phyloP scores from a whole-genome alignment of 1,140 invertebrate genomes.

The Phocides pigmalion region DNA sequence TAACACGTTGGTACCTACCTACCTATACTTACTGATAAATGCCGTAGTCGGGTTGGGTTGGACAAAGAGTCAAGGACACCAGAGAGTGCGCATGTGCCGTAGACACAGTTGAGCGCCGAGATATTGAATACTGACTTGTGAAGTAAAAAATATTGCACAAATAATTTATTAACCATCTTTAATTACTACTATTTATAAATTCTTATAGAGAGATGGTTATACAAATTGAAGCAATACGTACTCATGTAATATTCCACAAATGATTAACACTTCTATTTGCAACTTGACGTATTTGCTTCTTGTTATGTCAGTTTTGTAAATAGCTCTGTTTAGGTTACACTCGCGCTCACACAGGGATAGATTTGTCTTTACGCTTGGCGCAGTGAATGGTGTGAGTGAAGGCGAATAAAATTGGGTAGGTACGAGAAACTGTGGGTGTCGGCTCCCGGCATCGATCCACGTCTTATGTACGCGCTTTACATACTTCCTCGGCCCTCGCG shows the following conservation, averaged over 20 bases:
- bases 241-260: slow-evolving; percentile 17
- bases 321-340: slow-evolving; percentile 28
- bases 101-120: slow-evolving; percentile 29
- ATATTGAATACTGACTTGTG: slow-evolving; percentile 51
- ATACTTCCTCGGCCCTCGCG: slow-evolving; percentile 68
- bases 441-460: slow-evolving; percentile 72
- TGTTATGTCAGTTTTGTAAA: slow-evolving; percentile 33
- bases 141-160: slow-evolving; percentile 18
- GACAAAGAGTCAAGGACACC: slow-evolving; percentile 48
- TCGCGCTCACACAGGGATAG: slow-evolving; percentile 36
- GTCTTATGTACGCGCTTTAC: slow-evolving; percentile 75
- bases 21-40: neutral
- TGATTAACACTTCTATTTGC: slow-evolving; percentile 27
- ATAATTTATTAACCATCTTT: neutral
- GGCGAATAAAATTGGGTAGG: slow-evolving; percentile 45
- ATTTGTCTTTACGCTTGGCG: slow-evolving; percentile 34
- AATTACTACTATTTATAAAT: neutral
- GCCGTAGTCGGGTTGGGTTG: slow-evolving; percentile 10
- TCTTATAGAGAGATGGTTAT: neutral
- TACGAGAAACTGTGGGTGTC: slow-evolving; percentile 58
- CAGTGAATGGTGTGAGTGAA: slow-evolving; percentile 37
- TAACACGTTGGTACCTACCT: neutral
- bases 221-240: slow-evolving; percentile 1
- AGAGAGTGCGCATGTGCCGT: slow-evolving; percentile 53
- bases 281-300: slow-evolving; percentile 19